Conservation (phyloP, 2,888 invertebrate species). For the Adineta ricciae region DNA sequence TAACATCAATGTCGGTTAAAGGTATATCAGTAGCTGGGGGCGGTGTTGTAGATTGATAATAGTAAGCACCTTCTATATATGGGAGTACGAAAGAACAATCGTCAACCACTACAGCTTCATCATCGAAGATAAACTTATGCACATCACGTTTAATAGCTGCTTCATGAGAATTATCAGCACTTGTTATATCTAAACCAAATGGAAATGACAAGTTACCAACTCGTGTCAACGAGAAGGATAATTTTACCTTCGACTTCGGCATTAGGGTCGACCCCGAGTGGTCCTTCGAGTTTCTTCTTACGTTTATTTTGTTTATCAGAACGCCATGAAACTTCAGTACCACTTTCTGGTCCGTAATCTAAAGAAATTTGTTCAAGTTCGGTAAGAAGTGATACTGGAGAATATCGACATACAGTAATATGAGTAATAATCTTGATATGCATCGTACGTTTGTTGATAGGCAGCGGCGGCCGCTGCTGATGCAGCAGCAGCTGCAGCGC, state of each 20-base stretch:
- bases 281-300: neutral
- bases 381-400: neutral
- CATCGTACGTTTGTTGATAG: neutral
- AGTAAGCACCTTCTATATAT: neutral
- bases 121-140: constrained; percentile 18
- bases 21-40: neutral
- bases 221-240: too few relatives aligned
- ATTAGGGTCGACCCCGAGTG: neutral
- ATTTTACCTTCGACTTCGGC: neutral
- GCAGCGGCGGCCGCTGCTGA: neutral
- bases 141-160: neutral
- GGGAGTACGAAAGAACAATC: constrained; percentile 19
- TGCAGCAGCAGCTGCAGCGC: neutral
- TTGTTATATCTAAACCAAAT: neutral
- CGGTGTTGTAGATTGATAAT: neutral
- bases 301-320: neutral
- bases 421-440: neutral
- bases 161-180: neutral
- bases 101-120: neutral
- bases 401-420: neutral
- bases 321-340: neutral
- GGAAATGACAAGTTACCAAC: neutral
- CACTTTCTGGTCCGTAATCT: neutral
- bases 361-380: neutral
- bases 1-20: neutral